Evolutionary conservation across 2,113 vertebrate genomes (phyloP).

Genomic region (Dipodomys spectabilis): DNA sequence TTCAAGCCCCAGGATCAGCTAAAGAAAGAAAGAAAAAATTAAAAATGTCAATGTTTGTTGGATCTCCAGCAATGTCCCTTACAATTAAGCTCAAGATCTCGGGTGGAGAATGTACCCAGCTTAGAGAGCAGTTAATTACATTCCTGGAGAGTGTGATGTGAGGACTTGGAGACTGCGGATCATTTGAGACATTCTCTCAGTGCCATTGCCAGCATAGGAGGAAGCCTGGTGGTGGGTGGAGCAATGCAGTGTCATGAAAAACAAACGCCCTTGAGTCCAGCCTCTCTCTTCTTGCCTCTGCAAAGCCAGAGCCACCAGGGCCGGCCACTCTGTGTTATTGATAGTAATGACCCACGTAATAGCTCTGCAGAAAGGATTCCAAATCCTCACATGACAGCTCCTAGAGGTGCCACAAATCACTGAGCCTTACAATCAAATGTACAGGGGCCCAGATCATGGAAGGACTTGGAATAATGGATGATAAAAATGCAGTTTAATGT

Average conservation of each 20-base stretch:
- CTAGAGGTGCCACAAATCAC: slow-evolving; percentile 70
- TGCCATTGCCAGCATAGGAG: neutral
- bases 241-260: neutral
- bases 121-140: slow-evolving; percentile 71
- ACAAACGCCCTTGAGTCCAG: neutral
- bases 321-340: slow-evolving; percentile 57
- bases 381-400: slow-evolving; percentile 67
- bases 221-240: neutral
- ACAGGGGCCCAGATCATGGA: slow-evolving; percentile 59
- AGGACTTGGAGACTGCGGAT: neutral
- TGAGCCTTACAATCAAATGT: slow-evolving; percentile 44
- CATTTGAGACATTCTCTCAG: neutral
- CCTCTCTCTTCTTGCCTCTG: slow-evolving; percentile 35
- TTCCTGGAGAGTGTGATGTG: slow-evolving; percentile 6
- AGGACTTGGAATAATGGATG: slow-evolving; percentile 67
- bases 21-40: neutral
- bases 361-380: slow-evolving; percentile 60
- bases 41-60: slow-evolving; percentile 54
- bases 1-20: too few species aligned
- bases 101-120: slow-evolving; percentile 27
- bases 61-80: slow-evolving; percentile 44
- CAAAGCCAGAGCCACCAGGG: slow-evolving; percentile 61
- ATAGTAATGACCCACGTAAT: slow-evolving; percentile 58
- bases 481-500: slow-evolving; percentile 76
- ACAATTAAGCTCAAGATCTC: slow-evolving; percentile 48